Conservation (phyloP, 2,888 invertebrate genomes). For the Boloria selene region DNA sequence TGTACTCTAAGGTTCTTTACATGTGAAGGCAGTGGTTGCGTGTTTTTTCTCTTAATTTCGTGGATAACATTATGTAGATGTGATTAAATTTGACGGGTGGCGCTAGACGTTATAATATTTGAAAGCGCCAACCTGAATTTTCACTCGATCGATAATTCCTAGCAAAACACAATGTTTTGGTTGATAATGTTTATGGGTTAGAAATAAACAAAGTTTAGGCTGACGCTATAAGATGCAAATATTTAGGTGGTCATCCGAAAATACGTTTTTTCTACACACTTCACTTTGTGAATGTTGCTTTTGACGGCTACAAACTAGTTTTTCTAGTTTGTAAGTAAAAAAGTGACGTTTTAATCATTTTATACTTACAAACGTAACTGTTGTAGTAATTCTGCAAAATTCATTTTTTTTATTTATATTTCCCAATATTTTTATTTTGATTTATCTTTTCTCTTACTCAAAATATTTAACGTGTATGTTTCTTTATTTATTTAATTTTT, state of each 20-base stretch:
- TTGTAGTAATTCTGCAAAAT: slow-evolving; percentile 12
- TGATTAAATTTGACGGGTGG: slow-evolving; percentile 73
- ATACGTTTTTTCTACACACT: slow-evolving; percentile 18
- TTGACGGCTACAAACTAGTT: slow-evolving; percentile 30
- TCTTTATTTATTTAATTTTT: slow-evolving; percentile 18
- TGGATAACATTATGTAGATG: slow-evolving; percentile 21
- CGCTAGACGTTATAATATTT: slow-evolving; percentile 69
- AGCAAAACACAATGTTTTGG: slow-evolving; percentile 22
- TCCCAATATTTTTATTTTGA: neutral
- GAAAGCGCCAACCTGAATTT: slow-evolving; percentile 78
- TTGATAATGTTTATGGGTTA: too few relatives aligned
- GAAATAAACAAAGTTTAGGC: slow-evolving; percentile 56
- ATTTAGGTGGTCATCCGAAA: slow-evolving; percentile 13
- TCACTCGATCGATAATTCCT: neutral
- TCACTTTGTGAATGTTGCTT: slow-evolving; percentile 40
- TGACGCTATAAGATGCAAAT: slow-evolving; percentile 59
- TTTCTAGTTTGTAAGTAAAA: slow-evolving; percentile 32
- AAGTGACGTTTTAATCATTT: neutral
- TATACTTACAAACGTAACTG: slow-evolving; percentile 21
- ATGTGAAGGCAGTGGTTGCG: slow-evolving; percentile 76
- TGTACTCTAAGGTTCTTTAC: slow-evolving; percentile 11
- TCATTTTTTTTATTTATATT: slow-evolving; percentile 8
- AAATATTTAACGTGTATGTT: neutral
- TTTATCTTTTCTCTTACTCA: slow-evolving; percentile 3
- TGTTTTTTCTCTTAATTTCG: slow-evolving; percentile 26